A percentile compares a stretch with the other conserved stretches of the same genome.
phyloP scores from a whole-genome alignment of 2,113 vertebrate species.

The Tychaedon coryphoeus region DNA sequence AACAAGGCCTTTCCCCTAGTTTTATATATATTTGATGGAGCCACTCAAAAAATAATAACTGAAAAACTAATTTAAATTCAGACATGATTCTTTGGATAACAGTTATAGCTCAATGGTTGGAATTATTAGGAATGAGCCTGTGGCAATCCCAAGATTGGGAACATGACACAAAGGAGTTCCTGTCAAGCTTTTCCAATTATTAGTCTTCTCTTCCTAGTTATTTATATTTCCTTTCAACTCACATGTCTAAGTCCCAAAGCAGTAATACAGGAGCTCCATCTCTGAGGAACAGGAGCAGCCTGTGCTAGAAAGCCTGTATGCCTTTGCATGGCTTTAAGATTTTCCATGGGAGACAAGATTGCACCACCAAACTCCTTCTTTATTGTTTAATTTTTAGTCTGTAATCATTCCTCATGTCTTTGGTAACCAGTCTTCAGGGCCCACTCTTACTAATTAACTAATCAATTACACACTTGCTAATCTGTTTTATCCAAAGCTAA shows the following conservation, averaged over 20 bases:
- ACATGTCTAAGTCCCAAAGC: not conserved
- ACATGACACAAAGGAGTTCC: not conserved
- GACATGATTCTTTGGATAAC: not conserved
- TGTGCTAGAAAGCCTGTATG: not conserved
- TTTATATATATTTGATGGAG: constrained; percentile 30
- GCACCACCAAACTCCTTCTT: not conserved
- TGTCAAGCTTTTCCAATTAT: constrained; percentile 26
- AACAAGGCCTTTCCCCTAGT: not conserved
- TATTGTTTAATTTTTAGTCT: not conserved
- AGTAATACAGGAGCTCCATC: not conserved
- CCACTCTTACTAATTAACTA: constrained; percentile 17
- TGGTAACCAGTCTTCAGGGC: not conserved
- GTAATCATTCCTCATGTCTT: not conserved
- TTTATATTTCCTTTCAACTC: constrained; percentile 23
- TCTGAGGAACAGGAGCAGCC: not conserved
- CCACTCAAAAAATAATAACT: not conserved
- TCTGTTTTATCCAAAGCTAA: constrained; percentile 11
- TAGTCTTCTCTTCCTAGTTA: constrained; percentile 14
- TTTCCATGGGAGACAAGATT: not conserved
- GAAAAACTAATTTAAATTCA: constrained; percentile 15
- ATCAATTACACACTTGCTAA: not conserved
- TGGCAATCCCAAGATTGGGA: constrained; percentile 9
- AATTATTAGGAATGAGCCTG: constrained; percentile 4
- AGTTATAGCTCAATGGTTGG: not conserved
- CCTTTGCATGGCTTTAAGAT: not conserved